Evolutionary conservation across 2,797 vertebrate genomes (phyloP).

Genomic region (Halcyon smyrnensis): DNA sequence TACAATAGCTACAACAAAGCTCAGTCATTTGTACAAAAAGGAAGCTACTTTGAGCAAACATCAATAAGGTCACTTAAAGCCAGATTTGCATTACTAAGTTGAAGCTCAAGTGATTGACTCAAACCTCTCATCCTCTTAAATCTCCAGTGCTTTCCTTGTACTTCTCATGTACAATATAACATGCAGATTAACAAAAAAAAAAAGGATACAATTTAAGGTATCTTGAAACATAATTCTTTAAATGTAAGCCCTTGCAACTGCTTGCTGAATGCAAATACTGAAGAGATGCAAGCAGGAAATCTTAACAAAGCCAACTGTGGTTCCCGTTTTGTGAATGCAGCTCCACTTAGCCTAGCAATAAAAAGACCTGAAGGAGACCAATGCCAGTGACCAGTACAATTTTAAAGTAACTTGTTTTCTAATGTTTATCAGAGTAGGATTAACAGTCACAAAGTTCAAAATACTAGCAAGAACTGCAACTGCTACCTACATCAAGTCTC

Average conservation of each 20-base stretch:
- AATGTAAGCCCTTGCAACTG: background rate
- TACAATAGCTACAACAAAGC: constrained; percentile 66
- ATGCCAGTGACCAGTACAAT: background rate
- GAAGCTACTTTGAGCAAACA: constrained; percentile 71
- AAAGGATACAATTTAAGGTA: background rate
- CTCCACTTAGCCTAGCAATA: background rate
- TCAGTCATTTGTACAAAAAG: constrained; percentile 57
- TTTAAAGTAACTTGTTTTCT: background rate
- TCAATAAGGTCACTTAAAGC: constrained; percentile 75
- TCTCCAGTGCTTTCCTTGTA: constrained; percentile 39
- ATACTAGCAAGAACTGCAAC: background rate
- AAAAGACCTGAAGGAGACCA: background rate
- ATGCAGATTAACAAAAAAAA: constrained; percentile 32
- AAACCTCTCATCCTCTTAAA: constrained; percentile 72
- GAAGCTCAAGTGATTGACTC: constrained; percentile 70
- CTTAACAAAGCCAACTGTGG: background rate
- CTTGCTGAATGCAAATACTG: background rate
- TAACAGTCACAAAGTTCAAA: background rate
- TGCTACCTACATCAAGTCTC: background rate
- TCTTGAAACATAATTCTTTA: constrained; percentile 9
- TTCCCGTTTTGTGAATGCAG: background rate
- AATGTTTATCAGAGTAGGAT: background rate
- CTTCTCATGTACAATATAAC: constrained; percentile 39
- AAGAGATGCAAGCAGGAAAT: background rate
- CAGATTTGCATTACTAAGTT: constrained; percentile 68